Evolutionary conservation across 1,140 invertebrate species (phyloP).

Genomic region (Antheraea mylitta): DNA sequence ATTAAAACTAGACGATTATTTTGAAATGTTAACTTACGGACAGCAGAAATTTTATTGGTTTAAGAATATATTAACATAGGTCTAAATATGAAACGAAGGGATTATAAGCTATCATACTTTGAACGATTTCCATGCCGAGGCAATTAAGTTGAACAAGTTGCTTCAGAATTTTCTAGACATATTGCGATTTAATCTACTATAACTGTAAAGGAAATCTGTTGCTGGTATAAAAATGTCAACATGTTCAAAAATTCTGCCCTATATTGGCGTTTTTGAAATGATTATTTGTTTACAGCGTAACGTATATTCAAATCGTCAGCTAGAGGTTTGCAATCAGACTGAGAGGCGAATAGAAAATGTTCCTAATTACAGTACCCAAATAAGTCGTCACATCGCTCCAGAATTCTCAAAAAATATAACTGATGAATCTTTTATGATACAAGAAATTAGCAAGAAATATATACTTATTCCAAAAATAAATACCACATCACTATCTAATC

Average conservation of each 20-base stretch:
- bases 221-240: too few species aligned
- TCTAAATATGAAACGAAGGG: too few species aligned
- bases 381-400: background rate
- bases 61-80: too few species aligned
- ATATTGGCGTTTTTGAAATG: background rate
- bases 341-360: background rate
- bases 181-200: too few species aligned
- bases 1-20: too few species aligned
- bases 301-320: background rate
- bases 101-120: too few species aligned
- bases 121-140: too few species aligned
- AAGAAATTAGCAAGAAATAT: conserved; percentile 63
- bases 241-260: background rate
- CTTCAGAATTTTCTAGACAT: too few species aligned
- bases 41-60: too few species aligned
- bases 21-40: too few species aligned
- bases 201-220: too few species aligned
- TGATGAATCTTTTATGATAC: conserved; percentile 24
- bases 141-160: too few species aligned
- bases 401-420: background rate
- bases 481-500: background rate
- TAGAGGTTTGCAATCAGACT: background rate
- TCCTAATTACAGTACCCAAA: background rate
- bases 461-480: conserved; percentile 62
- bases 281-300: background rate